phyloP scores from a whole-genome alignment of 2,797 vertebrate species.

The Macrochelys suwanniensis region DNA sequence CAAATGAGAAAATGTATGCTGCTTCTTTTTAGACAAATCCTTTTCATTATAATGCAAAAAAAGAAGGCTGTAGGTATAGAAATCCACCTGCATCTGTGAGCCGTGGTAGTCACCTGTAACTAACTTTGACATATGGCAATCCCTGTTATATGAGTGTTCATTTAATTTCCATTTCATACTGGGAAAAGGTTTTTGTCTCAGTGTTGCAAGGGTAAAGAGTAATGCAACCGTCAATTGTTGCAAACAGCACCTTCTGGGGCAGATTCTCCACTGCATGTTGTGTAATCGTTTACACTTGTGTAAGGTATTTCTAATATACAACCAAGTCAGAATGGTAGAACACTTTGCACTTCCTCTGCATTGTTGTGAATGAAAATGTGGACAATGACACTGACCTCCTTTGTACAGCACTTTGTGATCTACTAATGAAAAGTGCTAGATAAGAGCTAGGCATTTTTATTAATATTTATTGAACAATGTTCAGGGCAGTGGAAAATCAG shows the following conservation, averaged over 20 bases:
- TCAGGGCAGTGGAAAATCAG: constrained; percentile 10
- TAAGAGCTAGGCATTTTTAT: not conserved
- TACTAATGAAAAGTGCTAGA: not conserved
- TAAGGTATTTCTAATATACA: not conserved
- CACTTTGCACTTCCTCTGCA: not conserved
- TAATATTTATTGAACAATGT: constrained; percentile 9
- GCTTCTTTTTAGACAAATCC: not conserved
- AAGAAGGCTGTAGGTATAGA: not conserved
- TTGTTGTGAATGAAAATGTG: not conserved
- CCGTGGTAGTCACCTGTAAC: constrained; percentile 15
- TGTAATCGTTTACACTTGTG: not conserved
- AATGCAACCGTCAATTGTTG: not conserved
- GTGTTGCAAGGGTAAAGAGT: not conserved
- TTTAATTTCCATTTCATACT: constrained; percentile 48
- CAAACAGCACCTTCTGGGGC: not conserved
- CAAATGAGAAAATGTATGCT: constrained; percentile 31
- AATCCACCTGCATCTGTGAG: constrained; percentile 46
- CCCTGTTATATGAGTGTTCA: constrained; percentile 32
- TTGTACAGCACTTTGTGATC: not conserved
- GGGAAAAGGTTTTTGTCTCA: constrained; percentile 38
- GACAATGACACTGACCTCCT: not conserved
- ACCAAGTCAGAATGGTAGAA: not conserved
- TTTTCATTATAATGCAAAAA: constrained; percentile 42
- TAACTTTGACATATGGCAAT: constrained; percentile 51
- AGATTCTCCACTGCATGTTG: constrained; percentile 15